Evolutionary conservation across 1,140 invertebrate genomes (phyloP).

Genomic region (Harlomillsia oculata): DNA sequence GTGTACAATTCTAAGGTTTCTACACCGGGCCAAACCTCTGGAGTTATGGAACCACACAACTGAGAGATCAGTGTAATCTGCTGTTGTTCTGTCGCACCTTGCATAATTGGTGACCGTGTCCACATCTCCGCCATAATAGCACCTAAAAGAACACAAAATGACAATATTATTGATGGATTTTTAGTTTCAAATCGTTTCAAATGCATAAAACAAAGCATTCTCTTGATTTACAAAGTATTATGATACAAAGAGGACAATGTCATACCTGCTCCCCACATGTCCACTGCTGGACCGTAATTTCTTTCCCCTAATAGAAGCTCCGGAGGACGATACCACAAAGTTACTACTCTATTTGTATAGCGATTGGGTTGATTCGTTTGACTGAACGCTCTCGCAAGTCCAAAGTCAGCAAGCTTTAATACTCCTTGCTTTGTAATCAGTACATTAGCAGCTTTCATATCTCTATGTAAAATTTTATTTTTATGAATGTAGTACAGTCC

Average conservation of each 20-base stretch:
- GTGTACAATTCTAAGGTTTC: conserved; percentile 84
- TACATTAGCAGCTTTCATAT: conserved; percentile 99
- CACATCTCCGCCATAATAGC: conserved; percentile 94
- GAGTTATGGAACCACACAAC: conserved; percentile 88
- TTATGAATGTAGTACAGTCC: conserved; percentile 95
- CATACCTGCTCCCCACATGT: conserved; percentile 50
- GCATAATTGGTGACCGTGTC: conserved; percentile 71
- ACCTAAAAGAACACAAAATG: too few species aligned
- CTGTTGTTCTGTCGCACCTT: conserved; percentile 89
- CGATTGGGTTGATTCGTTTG: conserved; percentile 74
- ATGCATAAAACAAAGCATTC: too few species aligned
- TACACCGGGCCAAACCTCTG: conserved; percentile 90
- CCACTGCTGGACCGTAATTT: conserved; percentile 92
- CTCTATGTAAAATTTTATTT: conserved; percentile 87
- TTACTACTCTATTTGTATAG: conserved; percentile 91
- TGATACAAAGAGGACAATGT: neutral
- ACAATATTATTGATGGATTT: too few species aligned
- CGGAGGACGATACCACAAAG: conserved; percentile 69
- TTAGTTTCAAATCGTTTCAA: too few species aligned
- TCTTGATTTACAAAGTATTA: neutral
- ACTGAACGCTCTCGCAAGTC: conserved; percentile 82
- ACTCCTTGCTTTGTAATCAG: conserved; percentile 95
- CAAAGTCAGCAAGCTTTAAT: conserved; percentile 86
- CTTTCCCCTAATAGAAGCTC: conserved; percentile 80
- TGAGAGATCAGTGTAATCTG: conserved; percentile 92